These are phyloP conservation scores for Zophobas atratus DNA, from an alignment of 1,140 invertebrate genomes.

Conservation along the genomic window DNA sequence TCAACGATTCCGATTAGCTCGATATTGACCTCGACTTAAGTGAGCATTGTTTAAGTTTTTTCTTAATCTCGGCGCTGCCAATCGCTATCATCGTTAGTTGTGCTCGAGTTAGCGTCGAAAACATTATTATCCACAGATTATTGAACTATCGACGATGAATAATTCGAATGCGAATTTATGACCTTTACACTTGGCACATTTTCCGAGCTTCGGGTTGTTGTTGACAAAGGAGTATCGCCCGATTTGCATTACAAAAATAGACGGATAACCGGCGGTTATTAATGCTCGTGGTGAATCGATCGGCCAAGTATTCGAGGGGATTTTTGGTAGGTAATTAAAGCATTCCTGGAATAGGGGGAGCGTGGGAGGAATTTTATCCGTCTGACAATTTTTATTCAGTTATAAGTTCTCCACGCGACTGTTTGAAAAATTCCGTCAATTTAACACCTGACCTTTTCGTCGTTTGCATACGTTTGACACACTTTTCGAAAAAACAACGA, in stretches of 20 bases:
- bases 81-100: neutral
- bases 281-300: no score
- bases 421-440: no score
- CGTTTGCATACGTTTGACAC: no score
- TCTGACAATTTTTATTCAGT: no score
- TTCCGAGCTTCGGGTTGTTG: neutral
- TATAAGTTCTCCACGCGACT: no score
- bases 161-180: neutral
- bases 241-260: neutral
- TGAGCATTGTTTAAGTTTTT: neutral
- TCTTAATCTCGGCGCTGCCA: neutral
- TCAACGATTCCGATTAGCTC: neutral
- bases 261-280: neutral
- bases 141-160: neutral
- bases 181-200: neutral
- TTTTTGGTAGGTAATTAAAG: no score
- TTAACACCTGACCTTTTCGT: no score
- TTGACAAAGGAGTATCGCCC: neutral
- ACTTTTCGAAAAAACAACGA: no score
- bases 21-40: slow-evolving; percentile 1
- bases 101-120: neutral
- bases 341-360: no score
- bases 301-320: no score
- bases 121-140: neutral
- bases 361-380: no score